A percentile compares a stretch with the other conserved stretches of the same genome.
Conservation (phyloP, 1,140 invertebrate species). For the Sitophilus oryzae region DNA sequence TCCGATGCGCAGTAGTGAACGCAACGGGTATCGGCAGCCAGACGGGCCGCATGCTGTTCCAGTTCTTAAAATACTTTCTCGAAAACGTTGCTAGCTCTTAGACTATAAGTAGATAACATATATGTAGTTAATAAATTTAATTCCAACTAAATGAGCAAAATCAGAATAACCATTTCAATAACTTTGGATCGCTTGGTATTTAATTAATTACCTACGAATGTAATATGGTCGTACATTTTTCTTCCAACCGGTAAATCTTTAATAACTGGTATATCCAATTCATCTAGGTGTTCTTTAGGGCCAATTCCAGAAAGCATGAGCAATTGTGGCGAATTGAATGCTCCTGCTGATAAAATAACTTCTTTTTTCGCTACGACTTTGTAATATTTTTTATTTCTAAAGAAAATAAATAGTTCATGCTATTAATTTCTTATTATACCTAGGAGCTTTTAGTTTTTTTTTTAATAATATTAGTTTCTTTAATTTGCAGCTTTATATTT, state of each 20-base stretch:
- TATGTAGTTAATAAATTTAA: too few species aligned
- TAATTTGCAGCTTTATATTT: neutral
- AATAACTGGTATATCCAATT: slow-evolving; percentile 44
- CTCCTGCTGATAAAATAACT: slow-evolving; percentile 79
- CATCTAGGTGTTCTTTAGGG: slow-evolving; percentile 52
- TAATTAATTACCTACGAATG: slow-evolving; percentile 41
- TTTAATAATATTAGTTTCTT: neutral
- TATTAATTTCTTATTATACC: neutral
- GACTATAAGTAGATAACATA: too few species aligned
- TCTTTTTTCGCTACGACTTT: slow-evolving; percentile 73
- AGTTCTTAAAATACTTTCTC: too few species aligned
- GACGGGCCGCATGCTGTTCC: too few species aligned
- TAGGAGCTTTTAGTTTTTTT: neutral
- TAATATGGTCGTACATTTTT: slow-evolving; percentile 53
- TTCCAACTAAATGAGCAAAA: too few species aligned
- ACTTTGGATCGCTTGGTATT: too few species aligned
- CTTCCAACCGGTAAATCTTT: slow-evolving; percentile 50
- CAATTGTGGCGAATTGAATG: slow-evolving; percentile 74
- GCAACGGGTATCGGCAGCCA: too few species aligned
- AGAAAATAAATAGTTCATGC: neutral
- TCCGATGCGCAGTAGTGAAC: too few species aligned
- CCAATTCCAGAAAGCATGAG: slow-evolving; percentile 78
- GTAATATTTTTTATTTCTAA: slow-evolving; percentile 43
- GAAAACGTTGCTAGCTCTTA: too few species aligned
- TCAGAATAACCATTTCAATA: too few species aligned